Conservation (phyloP, 1,140 invertebrate species). For the Papilio glaucus region DNA sequence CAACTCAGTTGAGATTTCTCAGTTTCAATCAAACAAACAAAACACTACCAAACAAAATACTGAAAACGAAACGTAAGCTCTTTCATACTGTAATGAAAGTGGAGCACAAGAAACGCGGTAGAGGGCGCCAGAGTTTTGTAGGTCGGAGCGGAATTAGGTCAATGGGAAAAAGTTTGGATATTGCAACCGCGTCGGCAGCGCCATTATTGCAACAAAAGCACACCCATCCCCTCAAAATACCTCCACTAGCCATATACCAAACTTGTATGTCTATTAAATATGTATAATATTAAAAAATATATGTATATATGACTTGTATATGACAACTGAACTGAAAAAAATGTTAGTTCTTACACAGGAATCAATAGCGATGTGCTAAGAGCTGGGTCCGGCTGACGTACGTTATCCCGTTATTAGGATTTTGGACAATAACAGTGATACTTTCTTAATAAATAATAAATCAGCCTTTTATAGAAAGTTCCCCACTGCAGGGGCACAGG, state of each 20-base stretch:
- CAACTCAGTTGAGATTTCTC: not conserved
- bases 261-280: not conserved
- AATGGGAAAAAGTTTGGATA: constrained; percentile 14
- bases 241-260: not conserved
- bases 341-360: too few relatives aligned
- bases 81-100: constrained; percentile 15
- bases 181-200: not conserved
- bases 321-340: too few relatives aligned
- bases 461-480: too few relatives aligned
- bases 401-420: too few relatives aligned
- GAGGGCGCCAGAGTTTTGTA: constrained; percentile 1
- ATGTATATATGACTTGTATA: too few relatives aligned
- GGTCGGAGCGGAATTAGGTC: constrained; percentile 2
- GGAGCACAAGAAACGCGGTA: constrained; percentile 12
- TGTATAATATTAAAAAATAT: too few relatives aligned
- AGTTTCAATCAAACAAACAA: constrained; percentile 23
- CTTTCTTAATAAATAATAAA: too few relatives aligned
- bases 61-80: constrained; percentile 6
- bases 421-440: too few relatives aligned
- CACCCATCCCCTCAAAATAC: not conserved
- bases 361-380: too few relatives aligned
- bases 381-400: too few relatives aligned
- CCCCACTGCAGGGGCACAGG: too few relatives aligned
- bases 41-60: not conserved
- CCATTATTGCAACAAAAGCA: not conserved